Evolutionary conservation across 2,113 vertebrate species (phyloP).

Genomic region (Clarias macrocephalus): DNA sequence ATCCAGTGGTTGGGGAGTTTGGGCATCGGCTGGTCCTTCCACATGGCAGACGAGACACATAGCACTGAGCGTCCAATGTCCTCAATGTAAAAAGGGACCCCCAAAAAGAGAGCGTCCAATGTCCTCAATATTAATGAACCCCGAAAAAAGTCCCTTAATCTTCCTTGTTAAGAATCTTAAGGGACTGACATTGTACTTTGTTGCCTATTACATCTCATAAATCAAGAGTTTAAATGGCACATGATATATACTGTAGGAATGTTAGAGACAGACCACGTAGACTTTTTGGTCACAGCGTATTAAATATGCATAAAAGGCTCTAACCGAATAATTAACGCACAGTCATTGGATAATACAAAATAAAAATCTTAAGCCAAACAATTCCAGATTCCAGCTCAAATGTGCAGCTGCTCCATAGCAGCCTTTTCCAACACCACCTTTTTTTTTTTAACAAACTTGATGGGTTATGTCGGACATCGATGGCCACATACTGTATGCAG

Average conservation of each 20-base stretch:
- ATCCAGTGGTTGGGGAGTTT: too few species aligned
- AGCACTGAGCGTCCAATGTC: too few species aligned
- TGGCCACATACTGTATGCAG: background rate
- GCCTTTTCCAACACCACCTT: background rate
- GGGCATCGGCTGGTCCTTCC: too few species aligned
- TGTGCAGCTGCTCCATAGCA: background rate
- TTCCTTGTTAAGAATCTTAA: background rate
- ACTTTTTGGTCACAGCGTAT: background rate
- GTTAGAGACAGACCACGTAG: background rate
- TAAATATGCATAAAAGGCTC: background rate
- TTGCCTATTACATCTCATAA: background rate
- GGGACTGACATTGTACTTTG: background rate
- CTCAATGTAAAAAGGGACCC: too few species aligned
- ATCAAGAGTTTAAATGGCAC: background rate
- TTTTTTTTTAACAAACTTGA: background rate
- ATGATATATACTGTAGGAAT: background rate
- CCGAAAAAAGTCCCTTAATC: background rate
- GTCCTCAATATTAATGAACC: too few species aligned
- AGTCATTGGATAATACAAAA: background rate
- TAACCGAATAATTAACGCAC: background rate
- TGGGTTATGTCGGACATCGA: background rate
- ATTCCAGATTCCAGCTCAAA: background rate
- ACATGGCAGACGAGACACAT: too few species aligned
- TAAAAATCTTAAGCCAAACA: background rate
- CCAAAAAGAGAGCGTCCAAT: too few species aligned